Evolutionary conservation across 64 coral and sea anemone species (phyloP).

Genomic region (Pachyseris speciosa): DNA sequence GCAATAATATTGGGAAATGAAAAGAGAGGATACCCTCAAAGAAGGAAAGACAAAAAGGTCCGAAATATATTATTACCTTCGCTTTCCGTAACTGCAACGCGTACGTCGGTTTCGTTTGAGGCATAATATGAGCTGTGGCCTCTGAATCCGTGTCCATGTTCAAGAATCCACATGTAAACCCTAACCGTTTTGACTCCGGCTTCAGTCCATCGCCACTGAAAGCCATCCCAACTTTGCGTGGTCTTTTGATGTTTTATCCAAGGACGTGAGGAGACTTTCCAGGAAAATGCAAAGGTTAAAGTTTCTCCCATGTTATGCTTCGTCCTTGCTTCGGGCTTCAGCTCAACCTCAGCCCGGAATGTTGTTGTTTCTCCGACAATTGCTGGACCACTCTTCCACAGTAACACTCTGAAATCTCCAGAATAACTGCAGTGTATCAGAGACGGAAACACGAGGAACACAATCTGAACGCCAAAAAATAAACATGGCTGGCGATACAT

Average conservation of each 20-base stretch:
- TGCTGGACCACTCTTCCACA: background rate
- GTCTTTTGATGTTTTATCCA: background rate
- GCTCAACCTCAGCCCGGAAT: background rate
- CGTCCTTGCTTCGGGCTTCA: background rate
- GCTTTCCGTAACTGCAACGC: background rate
- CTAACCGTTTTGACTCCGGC: background rate
- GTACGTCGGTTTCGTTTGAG: too few species aligned
- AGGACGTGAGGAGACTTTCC: background rate
- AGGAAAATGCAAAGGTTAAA: background rate
- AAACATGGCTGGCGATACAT: background rate
- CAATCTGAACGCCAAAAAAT: background rate
- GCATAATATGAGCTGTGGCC: background rate
- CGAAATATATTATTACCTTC: too few species aligned
- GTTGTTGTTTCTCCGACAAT: background rate
- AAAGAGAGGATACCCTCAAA: too few species aligned
- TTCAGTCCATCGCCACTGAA: background rate
- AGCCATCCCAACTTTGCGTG: background rate
- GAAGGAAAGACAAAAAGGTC: too few species aligned
- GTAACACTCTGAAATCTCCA: conserved; percentile 2
- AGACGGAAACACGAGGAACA: background rate
- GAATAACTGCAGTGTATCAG: background rate
- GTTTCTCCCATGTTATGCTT: background rate
- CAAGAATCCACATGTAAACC: conserved; percentile 6
- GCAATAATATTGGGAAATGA: too few species aligned
- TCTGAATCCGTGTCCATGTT: background rate